phyloP scores from a whole-genome alignment of 2,888 invertebrate genomes.

The Apodemia duryi region DNA sequence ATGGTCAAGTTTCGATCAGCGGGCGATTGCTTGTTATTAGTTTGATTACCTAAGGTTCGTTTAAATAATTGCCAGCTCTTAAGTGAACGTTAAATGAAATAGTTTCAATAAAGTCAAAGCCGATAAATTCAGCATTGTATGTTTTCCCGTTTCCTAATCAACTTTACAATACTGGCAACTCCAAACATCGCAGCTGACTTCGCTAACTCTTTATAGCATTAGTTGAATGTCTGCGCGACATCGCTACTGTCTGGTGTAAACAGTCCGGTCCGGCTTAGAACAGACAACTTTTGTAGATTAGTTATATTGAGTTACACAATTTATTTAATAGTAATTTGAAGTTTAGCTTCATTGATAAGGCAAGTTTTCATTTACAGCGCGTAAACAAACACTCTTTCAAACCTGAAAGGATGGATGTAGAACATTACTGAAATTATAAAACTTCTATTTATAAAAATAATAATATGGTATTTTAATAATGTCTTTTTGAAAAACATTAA shows the following conservation, averaged over 20 bases:
- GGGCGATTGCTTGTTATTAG: too few relatives aligned
- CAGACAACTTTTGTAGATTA: slow-evolving; percentile 69
- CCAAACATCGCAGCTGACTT: slow-evolving; percentile 51
- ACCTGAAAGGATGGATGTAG: too few relatives aligned
- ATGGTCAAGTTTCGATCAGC: too few relatives aligned
- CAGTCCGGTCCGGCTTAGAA: too few relatives aligned
- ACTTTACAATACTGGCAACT: slow-evolving; percentile 59
- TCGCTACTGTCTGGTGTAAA: slow-evolving; percentile 59
- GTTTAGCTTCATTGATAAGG: neutral
- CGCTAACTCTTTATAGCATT: slow-evolving; percentile 70
- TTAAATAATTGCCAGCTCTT: too few relatives aligned
- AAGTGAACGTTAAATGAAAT: neutral
- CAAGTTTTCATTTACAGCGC: too few relatives aligned
- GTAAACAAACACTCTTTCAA: too few relatives aligned
- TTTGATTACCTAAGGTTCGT: too few relatives aligned
- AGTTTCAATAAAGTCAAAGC: neutral
- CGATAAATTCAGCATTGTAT: slow-evolving; percentile 7
- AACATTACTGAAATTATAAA: too few relatives aligned
- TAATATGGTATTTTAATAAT: too few relatives aligned
- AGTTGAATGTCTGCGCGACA: slow-evolving; percentile 65
- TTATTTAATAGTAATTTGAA: slow-evolving; percentile 58
- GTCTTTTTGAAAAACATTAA: too few relatives aligned
- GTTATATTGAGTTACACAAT: slow-evolving; percentile 63
- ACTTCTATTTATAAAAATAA: too few relatives aligned
- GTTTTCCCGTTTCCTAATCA: slow-evolving; percentile 42